Percentiles rank a stretch among this genome's conserved stretches.
Evolutionary conservation across 1,140 invertebrate species (phyloP).

Genomic region (Hydropsyche tenuis): DNA sequence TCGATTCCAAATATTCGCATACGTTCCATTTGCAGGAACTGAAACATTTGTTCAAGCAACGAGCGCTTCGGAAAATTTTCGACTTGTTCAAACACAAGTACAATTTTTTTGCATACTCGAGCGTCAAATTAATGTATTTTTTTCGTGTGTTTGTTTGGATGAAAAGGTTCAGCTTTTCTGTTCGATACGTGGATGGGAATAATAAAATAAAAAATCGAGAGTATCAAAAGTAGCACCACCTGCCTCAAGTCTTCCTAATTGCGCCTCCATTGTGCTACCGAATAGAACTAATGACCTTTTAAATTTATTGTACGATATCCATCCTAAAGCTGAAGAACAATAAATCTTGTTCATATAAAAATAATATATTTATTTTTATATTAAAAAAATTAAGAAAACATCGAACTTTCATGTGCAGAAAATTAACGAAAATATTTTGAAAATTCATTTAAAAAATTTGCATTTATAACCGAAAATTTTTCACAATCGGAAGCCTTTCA

Average conservation of each 20-base stretch:
- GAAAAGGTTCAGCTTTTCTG: background rate
- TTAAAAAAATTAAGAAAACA: too few species aligned
- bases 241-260: constrained; percentile 33
- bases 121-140: background rate
- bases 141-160: background rate
- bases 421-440: too few species aligned
- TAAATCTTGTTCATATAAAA: background rate
- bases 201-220: background rate
- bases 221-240: constrained; percentile 24
- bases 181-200: background rate
- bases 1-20: background rate
- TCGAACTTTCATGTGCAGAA: too few species aligned
- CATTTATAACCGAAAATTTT: too few species aligned
- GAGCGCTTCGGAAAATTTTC: too few species aligned
- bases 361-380: too few species aligned
- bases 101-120: background rate
- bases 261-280: constrained; percentile 25
- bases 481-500: too few species aligned
- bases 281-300: constrained; percentile 28
- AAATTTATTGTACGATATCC: constrained; percentile 16
- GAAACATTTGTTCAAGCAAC: constrained; percentile 43
- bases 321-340: background rate
- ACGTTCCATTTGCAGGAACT: constrained; percentile 30
- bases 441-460: too few species aligned
- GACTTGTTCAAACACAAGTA: background rate